Evolutionary conservation across 2,888 invertebrate species (phyloP).

Genomic region (Ectemnius cavifrons): DNA sequence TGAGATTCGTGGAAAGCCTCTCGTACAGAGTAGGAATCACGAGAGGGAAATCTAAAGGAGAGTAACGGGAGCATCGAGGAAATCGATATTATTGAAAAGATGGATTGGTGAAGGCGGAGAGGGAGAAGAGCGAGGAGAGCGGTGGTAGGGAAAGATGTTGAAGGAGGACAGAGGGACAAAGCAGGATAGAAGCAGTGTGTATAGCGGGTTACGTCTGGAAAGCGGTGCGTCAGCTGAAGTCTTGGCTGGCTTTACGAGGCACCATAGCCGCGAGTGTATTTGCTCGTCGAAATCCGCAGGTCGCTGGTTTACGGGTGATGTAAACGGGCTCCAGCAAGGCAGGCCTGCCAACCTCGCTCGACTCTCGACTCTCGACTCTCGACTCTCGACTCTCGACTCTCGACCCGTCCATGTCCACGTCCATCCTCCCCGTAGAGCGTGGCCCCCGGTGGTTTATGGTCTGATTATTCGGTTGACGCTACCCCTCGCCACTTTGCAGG

Average conservation of each 20-base stretch:
- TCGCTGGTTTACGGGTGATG: slow-evolving; percentile 66
- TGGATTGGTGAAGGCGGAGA: neutral
- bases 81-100: slow-evolving; percentile 17
- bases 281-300: slow-evolving; percentile 67
- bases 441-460: slow-evolving; percentile 59
- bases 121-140: neutral
- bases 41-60: neutral
- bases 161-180: neutral
- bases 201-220: slow-evolving; percentile 31
- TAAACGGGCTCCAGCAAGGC: slow-evolving; percentile 54
- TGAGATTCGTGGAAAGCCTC: too few species aligned
- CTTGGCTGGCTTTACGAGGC: slow-evolving; percentile 64
- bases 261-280: slow-evolving; percentile 67
- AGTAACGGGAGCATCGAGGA: neutral
- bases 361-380: slow-evolving; percentile 14
- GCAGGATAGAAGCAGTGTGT: slow-evolving; percentile 4
- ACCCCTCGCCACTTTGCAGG: slow-evolving; percentile 58
- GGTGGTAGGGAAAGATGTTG: neutral
- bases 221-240: slow-evolving; percentile 57
- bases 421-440: slow-evolving; percentile 7
- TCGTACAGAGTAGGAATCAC: neutral
- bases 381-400: slow-evolving; percentile 21
- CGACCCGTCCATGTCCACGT: slow-evolving; percentile 31
- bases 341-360: slow-evolving; percentile 15
- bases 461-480: slow-evolving; percentile 62